phyloP scores from a whole-genome alignment of 2,888 invertebrate genomes.

The Lepetodrilus schrolli region DNA sequence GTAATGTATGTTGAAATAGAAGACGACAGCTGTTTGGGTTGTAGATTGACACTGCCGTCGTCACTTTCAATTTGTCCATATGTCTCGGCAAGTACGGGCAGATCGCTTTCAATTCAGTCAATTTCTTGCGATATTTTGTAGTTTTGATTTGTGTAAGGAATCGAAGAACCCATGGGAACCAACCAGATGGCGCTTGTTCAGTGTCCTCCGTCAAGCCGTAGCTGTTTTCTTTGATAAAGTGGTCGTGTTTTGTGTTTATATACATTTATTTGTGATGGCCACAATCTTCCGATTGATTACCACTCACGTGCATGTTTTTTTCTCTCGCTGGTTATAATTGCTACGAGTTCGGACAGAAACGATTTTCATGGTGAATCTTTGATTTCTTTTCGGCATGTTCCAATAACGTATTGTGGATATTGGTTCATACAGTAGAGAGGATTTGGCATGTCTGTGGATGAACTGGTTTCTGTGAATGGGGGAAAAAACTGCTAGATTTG shows the following conservation, averaged over 20 bases:
- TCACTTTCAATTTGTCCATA: slow-evolving; percentile 4
- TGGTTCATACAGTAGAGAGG: too few species aligned
- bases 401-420: too few species aligned
- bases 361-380: too few species aligned
- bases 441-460: too few species aligned
- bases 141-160: slow-evolving; percentile 6
- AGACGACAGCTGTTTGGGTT: background rate
- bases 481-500: too few species aligned
- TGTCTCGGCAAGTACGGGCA: background rate
- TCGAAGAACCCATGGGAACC: slow-evolving; percentile 5
- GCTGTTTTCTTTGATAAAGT: slow-evolving; percentile 11
- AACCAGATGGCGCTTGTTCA: background rate
- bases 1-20: background rate
- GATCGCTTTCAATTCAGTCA: background rate
- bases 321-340: background rate
- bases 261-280: background rate
- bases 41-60: background rate
- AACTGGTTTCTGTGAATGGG: too few species aligned
- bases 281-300: slow-evolving; percentile 11
- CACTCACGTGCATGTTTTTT: background rate
- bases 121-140: slow-evolving; percentile 8
- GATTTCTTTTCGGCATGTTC: too few species aligned
- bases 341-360: background rate
- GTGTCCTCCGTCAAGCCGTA: background rate
- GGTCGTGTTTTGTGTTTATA: background rate